Evolutionary conservation across 2,888 invertebrate species (phyloP).

Genomic region (Strigamia crassipes): DNA sequence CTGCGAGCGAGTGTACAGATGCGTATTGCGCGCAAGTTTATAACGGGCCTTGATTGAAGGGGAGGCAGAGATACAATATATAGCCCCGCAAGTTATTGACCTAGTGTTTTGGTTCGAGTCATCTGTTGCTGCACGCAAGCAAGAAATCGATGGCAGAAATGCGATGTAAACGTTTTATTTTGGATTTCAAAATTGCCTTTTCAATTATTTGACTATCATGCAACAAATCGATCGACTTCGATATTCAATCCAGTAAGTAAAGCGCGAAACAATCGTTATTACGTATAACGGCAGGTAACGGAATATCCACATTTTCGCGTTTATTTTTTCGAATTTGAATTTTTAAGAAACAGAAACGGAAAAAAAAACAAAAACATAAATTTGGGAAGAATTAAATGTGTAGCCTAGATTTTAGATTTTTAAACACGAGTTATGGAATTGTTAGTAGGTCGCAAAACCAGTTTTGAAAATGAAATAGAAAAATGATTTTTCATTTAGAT

Average conservation of each 20-base stretch:
- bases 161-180: background rate
- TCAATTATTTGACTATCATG: background rate
- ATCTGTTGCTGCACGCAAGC: background rate
- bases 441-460: slow-evolving; percentile 16
- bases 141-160: background rate
- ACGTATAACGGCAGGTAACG: background rate
- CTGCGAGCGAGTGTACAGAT: background rate
- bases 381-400: background rate
- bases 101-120: background rate
- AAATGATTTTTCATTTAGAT: background rate
- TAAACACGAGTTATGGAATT: background rate
- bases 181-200: background rate
- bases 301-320: too few species aligned
- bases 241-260: slow-evolving; percentile 3
- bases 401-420: background rate
- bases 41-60: background rate
- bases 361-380: too few species aligned
- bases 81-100: background rate
- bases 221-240: background rate
- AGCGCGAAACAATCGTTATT: background rate
- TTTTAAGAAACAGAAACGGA: background rate
- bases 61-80: background rate
- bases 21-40: background rate
- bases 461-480: background rate
- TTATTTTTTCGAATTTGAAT: too few species aligned